Percentiles rank a stretch among this genome's conserved stretches.
Conservation (phyloP, 2,113 vertebrate genomes). For the Proterorhinus semilunaris region DNA sequence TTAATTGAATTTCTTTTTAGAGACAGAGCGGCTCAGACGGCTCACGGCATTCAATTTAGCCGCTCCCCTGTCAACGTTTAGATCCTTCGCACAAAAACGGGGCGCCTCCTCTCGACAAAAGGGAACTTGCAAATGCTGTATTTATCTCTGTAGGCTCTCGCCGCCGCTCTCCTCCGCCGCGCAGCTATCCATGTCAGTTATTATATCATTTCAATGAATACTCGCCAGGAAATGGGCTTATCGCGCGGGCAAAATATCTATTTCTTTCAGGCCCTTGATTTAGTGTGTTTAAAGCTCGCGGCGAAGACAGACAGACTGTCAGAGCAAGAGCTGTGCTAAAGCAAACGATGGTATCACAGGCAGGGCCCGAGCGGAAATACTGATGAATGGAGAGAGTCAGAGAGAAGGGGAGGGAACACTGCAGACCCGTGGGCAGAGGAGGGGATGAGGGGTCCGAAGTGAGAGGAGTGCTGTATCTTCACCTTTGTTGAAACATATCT, state of each 20-base stretch:
- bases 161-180: slow-evolving; percentile 52
- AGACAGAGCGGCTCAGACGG: slow-evolving; percentile 95
- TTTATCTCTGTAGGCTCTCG: slow-evolving; percentile 79
- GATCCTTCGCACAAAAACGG: slow-evolving; percentile 85
- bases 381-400: slow-evolving; percentile 64
- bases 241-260: slow-evolving; percentile 75
- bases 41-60: slow-evolving; percentile 96
- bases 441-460: not conserved
- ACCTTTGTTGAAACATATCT: no score
- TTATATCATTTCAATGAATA: slow-evolving; percentile 85
- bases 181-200: slow-evolving; percentile 77
- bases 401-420: slow-evolving; percentile 6
- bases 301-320: slow-evolving; percentile 73
- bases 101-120: slow-evolving; percentile 77
- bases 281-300: slow-evolving; percentile 78
- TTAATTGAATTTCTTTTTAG: slow-evolving; percentile 99
- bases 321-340: slow-evolving; percentile 57
- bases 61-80: slow-evolving; percentile 85
- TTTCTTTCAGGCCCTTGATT: slow-evolving; percentile 80
- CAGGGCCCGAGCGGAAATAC: slow-evolving; percentile 50
- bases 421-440: slow-evolving; percentile 10
- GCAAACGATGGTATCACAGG: slow-evolving; percentile 66
- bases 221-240: slow-evolving; percentile 77
- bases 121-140: slow-evolving; percentile 88
- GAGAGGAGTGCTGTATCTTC: slow-evolving; percentile 4